Evolutionary conservation across 2,113 vertebrate species (phyloP).

Genomic region (Acanthisitta chloris): DNA sequence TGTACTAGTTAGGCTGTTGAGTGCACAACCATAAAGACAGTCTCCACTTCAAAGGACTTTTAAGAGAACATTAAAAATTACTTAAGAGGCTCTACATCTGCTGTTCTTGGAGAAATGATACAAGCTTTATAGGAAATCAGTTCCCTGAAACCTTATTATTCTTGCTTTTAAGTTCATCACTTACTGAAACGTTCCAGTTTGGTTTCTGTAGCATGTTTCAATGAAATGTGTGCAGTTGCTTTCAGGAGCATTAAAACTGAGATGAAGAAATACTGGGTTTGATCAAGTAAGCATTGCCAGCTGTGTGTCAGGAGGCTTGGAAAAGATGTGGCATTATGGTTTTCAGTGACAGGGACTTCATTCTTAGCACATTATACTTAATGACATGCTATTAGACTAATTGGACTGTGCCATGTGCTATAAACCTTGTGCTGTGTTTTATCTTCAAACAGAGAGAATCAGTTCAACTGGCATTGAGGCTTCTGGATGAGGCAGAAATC

Average conservation of each 20-base stretch:
- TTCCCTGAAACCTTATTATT: neutral
- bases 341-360: neutral
- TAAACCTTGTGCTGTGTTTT: slow-evolving; percentile 33
- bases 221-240: neutral
- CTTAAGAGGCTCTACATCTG: neutral
- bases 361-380: neutral
- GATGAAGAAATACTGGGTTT: neutral
- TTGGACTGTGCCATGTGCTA: neutral
- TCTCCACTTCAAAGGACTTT: neutral
- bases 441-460: slow-evolving; percentile 85
- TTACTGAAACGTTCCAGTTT: neutral
- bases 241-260: neutral
- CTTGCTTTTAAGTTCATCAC: neutral
- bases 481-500: slow-evolving; percentile 92
- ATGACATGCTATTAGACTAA: neutral
- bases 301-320: neutral
- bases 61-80: neutral
- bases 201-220: neutral
- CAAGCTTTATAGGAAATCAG: neutral
- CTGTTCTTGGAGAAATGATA: neutral
- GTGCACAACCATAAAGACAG: neutral
- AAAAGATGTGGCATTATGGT: neutral
- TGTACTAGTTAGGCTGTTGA: neutral
- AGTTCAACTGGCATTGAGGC: slow-evolving; percentile 85
- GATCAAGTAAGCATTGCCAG: neutral